Conservation (phyloP, 2,113 vertebrate genomes). For the Cygnus buccinator region DNA sequence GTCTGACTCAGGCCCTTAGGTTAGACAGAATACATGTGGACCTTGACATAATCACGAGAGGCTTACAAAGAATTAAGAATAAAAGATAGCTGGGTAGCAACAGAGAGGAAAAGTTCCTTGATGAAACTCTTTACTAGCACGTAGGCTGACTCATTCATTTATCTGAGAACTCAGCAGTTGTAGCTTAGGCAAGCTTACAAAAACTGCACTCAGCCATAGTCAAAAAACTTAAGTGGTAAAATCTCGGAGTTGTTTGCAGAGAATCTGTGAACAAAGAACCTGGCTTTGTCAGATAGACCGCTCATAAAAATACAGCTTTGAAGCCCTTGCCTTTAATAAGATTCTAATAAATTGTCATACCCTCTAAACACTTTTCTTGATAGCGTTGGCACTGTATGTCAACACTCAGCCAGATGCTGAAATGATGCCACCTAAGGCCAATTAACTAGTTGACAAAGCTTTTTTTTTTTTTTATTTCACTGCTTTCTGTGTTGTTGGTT, state of each 20-base stretch:
- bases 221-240: neutral
- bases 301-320: neutral
- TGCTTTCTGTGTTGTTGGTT: neutral
- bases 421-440: conserved; percentile 40
- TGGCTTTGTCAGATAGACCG: neutral
- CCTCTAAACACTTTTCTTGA: conserved; percentile 16
- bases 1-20: neutral
- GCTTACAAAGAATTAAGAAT: neutral
- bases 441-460: conserved; percentile 3
- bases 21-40: neutral
- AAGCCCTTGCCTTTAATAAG: conserved; percentile 1
- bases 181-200: neutral
- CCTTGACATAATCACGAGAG: neutral
- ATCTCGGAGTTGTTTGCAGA: neutral
- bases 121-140: neutral
- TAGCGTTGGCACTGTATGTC: neutral
- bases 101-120: neutral
- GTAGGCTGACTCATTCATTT: neutral
- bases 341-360: conserved; percentile 19
- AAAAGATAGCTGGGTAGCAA: neutral
- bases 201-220: neutral
- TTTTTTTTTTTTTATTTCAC: neutral
- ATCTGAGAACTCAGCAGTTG: neutral
- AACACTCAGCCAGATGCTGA: conserved; percentile 39
- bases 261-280: neutral